A percentile compares a stretch with the other conserved stretches of the same genome.
Evolutionary conservation across 2,113 vertebrate genomes (phyloP).

Genomic region (Dendropsophus ebraccatus): DNA sequence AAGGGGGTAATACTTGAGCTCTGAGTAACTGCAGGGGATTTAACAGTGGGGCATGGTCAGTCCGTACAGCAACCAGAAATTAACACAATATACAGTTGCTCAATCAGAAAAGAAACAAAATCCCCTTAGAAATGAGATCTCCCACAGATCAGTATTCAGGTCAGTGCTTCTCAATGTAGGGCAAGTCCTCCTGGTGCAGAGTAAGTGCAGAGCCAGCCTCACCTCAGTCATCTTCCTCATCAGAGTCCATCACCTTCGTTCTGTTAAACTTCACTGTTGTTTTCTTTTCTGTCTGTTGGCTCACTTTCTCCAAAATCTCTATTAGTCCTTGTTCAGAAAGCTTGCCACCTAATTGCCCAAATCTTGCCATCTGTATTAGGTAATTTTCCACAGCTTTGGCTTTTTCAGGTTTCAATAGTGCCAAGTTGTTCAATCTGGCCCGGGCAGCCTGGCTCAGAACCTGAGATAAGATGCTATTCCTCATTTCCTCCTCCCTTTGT

Average conservation of each 20-base stretch:
- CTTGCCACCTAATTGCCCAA: conserved; percentile 91
- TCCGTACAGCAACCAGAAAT: no score
- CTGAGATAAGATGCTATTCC: conserved; percentile 94
- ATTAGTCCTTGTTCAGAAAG: conserved; percentile 93
- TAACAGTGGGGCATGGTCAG: no score
- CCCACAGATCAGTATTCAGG: neutral
- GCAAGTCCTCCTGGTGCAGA: neutral
- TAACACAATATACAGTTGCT: neutral
- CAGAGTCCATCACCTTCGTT: conserved; percentile 94
- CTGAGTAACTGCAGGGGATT: no score
- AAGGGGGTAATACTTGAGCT: neutral
- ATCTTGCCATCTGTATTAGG: conserved; percentile 95
- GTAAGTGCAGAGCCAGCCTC: neutral
- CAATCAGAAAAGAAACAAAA: neutral
- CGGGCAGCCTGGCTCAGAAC: conserved; percentile 96
- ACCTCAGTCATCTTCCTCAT: conserved; percentile 85
- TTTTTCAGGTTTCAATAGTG: conserved; percentile 97
- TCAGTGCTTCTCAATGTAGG: conserved; percentile 19
- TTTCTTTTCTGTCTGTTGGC: conserved; percentile 96
- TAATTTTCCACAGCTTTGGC: conserved; percentile 97
- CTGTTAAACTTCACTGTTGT: conserved; percentile 97
- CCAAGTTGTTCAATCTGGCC: conserved; percentile 94
- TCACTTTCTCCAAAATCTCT: conserved; percentile 98
- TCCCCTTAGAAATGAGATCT: neutral
- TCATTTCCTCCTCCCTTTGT: conserved; percentile 88